A percentile compares a stretch with the other conserved stretches of the same genome.
Evolutionary conservation across 1,140 invertebrate genomes (phyloP).

Genomic region (Ridgeia piscesae): DNA sequence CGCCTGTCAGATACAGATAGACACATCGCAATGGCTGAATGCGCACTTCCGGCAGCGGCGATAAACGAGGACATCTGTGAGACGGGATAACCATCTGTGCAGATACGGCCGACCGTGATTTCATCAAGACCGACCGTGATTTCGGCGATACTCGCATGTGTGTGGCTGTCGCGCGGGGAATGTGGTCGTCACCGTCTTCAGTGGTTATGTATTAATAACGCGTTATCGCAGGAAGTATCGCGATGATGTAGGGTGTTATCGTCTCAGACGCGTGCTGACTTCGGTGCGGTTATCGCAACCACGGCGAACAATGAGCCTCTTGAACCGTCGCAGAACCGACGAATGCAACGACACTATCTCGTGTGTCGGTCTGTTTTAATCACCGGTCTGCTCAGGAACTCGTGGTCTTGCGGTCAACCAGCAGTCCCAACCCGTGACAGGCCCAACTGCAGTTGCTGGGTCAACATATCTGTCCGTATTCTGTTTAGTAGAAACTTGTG

Average conservation of each 20-base stretch:
- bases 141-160: not conserved
- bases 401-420: not conserved
- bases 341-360: not conserved
- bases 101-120: not conserved
- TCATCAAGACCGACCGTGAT: no score
- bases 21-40: not conserved
- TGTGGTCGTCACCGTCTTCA: not conserved
- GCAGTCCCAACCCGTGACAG: not conserved
- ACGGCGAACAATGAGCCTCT: not conserved
- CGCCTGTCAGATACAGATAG: not conserved
- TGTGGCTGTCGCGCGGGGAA: not conserved
- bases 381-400: not conserved
- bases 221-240: not conserved
- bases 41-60: not conserved
- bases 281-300: not conserved
- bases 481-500: not conserved
- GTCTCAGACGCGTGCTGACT: not conserved
- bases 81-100: not conserved
- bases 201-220: slow-evolving; percentile 1
- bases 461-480: not conserved
- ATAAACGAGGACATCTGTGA: not conserved
- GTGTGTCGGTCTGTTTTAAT: not conserved
- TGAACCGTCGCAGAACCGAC: not conserved
- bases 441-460: not conserved
- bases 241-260: not conserved